phyloP scores from a whole-genome alignment of 2,113 vertebrate species.

The Oxyura jamaicensis region DNA sequence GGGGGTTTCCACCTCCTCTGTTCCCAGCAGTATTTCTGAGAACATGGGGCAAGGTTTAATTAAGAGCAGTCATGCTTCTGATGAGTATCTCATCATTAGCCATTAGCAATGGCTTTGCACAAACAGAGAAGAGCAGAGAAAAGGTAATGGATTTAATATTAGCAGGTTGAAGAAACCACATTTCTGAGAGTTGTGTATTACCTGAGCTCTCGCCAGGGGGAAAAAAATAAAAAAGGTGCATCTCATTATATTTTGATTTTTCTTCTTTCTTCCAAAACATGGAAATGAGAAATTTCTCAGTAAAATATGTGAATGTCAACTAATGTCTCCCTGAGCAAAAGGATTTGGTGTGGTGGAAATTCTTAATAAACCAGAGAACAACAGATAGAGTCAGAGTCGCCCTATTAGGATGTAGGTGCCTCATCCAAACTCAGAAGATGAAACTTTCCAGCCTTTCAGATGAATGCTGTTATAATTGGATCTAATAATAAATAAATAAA shows the following conservation, averaged over 20 bases:
- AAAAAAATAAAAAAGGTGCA: neutral
- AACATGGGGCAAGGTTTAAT: constrained; percentile 59
- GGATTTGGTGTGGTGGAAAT: neutral
- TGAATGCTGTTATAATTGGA: neutral
- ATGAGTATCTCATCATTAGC: constrained; percentile 57
- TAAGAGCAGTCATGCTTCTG: constrained; percentile 60
- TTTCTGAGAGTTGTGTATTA: neutral
- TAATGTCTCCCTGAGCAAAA: neutral
- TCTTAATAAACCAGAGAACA: neutral
- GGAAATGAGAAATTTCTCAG: neutral
- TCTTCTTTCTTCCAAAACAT: neutral
- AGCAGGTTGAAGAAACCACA: constrained; percentile 8
- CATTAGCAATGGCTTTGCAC: constrained; percentile 20
- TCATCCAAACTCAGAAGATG: neutral
- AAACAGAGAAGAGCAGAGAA: constrained; percentile 6
- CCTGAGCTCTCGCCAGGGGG: neutral
- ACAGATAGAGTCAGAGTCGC: neutral
- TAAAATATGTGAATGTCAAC: neutral
- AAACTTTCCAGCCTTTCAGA: neutral
- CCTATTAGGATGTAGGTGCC: neutral
- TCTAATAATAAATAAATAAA: no score
- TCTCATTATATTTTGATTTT: neutral
- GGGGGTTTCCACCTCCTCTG: constrained; percentile 27
- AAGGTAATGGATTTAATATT: constrained; percentile 1
- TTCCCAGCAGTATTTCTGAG: constrained; percentile 46